Conservation (phyloP, 2,888 invertebrate genomes). For the Sarcophaga carnaria region DNA sequence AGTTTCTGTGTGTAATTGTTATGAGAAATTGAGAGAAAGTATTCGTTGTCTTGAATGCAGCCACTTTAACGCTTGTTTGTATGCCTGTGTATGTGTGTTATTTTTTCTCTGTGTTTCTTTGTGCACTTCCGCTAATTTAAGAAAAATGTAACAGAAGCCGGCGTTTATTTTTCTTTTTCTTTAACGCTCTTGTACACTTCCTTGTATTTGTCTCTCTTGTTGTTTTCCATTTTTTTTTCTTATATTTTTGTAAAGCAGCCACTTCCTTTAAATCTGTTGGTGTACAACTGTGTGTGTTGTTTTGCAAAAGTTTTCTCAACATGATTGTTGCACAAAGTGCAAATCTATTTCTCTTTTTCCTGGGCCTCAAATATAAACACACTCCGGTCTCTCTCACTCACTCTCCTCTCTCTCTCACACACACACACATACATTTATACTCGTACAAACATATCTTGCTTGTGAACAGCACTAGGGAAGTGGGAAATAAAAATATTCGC, state of each 20-base stretch:
- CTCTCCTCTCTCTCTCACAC: no score
- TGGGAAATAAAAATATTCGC: not conserved
- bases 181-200: not conserved
- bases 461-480: not conserved
- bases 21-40: not conserved
- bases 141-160: no score
- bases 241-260: not conserved
- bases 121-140: conserved; percentile 59
- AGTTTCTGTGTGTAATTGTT: no score
- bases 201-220: not conserved
- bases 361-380: not conserved
- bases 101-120: conserved; percentile 6
- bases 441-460: not conserved
- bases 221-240: not conserved
- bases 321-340: conserved; percentile 65
- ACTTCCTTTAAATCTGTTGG: not conserved
- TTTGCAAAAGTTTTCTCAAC: conserved; percentile 16
- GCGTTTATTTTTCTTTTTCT: not conserved
- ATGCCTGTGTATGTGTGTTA: no score
- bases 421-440: not conserved
- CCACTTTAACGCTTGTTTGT: conserved; percentile 51
- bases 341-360: conserved; percentile 59
- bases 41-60: conserved; percentile 38
- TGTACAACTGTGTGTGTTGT: not conserved
- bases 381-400: not conserved